Base-by-base conservation (phyloP, 1,140 invertebrate species). In the Dendrolimus punctatus region DNA sequence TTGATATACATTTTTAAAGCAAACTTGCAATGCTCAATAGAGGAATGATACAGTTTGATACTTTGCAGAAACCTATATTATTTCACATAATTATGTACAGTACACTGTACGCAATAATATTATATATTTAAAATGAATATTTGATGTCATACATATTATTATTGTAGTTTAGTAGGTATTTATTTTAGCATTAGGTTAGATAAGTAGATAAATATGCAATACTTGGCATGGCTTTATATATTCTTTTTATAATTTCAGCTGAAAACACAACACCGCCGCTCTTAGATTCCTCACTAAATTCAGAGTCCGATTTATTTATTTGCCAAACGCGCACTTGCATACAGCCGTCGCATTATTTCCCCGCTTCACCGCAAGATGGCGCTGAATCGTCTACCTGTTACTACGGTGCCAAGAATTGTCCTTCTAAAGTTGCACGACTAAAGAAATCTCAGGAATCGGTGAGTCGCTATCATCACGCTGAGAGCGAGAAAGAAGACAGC, bases 291-390 rank as follows among this genome's bases (percentile, higher is more conserved):
- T 49, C 73, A 4, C 46, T 64, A 8, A 73, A 56, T 9, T 75
- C 78, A 0, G 78, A 83, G 38, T 75, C 81, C 0, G 80, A 83
- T 23, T 56, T 76, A 9, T 82, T 79, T 52, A 67, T 74, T 36
- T 85, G 82, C 53, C 73, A 72, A 46, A 85, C 82, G 8, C 66
- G 82, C 40, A 76, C 72, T 40, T 85, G 82, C 63, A 74, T 80
- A 6, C 78, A 81, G 54, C 82, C 82, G 3, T 82, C 82, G 7
- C 82, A 85, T 50, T 80, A 83, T 56, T 80, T 78, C 62, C 71
- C 68, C 10, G 65, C 71, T 4, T 66, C 68, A 0, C 59, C 71
- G 8, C 62, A 56, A 45, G 76, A 73, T 39, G 60, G 47, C 46
- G 52, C 63, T 9, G 62, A 66, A 23, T 58, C 60, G 52, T 66